Evolutionary conservation across 2,888 invertebrate genomes (phyloP).

Genomic region (Callinectes sapidus): DNA sequence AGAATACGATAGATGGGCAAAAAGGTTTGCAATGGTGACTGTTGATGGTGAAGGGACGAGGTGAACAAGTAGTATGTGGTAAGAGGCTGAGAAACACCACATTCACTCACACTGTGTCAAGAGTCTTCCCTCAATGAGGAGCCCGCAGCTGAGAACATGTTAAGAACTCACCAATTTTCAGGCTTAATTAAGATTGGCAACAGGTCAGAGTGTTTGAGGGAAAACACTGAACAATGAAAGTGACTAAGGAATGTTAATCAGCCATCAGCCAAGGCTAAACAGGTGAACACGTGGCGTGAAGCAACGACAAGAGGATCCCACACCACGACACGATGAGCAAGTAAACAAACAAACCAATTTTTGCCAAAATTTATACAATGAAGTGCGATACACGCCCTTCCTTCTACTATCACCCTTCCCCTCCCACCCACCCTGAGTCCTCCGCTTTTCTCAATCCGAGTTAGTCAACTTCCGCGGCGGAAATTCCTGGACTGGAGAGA

Average conservation of each 20-base stretch:
- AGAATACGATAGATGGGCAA: not conserved
- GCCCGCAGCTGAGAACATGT: too few relatives aligned
- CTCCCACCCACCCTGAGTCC: too few relatives aligned
- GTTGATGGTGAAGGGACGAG: not conserved
- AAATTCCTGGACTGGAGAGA: slow-evolving; percentile 32
- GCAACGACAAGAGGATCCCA: not conserved
- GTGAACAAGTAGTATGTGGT: not conserved
- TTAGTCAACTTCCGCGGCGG: slow-evolving; percentile 57
- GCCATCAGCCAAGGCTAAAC: too few relatives aligned
- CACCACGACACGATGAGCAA: not conserved
- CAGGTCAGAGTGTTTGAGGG: too few relatives aligned
- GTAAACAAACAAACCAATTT: not conserved
- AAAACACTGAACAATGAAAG: too few relatives aligned
- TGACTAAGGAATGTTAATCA: too few relatives aligned
- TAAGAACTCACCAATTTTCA: too few relatives aligned
- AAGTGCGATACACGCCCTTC: not conserved
- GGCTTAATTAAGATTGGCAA: too few relatives aligned
- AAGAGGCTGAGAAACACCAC: too few relatives aligned
- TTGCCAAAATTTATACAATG: not conserved
- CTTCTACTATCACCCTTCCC: not conserved
- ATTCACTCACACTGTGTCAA: too few relatives aligned
- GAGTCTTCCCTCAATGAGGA: too few relatives aligned
- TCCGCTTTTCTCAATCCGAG: slow-evolving; percentile 1
- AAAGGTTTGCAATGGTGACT: not conserved
- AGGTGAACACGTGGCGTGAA: not conserved